A percentile compares a stretch with the other conserved stretches of the same genome.
Conservation (phyloP, 2,888 invertebrate species). For the Epinotia ramella region DNA sequence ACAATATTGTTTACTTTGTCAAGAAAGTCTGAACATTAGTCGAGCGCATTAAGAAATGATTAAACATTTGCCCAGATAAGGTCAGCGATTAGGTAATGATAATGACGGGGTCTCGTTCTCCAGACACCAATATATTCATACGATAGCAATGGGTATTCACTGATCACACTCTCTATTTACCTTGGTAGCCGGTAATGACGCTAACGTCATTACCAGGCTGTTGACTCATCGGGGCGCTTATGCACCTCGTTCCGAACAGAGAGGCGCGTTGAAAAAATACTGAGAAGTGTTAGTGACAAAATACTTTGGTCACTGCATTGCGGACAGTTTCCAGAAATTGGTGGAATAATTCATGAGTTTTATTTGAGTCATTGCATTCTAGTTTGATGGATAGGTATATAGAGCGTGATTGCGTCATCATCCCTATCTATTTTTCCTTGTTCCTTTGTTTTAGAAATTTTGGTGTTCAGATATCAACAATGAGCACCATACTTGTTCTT, state of each 20-base stretch:
- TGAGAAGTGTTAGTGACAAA: constrained; percentile 65
- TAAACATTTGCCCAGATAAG: constrained; percentile 37
- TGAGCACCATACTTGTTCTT: too few species aligned
- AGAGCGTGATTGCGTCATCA: background rate
- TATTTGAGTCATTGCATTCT: constrained; percentile 28
- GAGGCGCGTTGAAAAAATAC: constrained; percentile 62
- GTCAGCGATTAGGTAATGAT: constrained; percentile 39
- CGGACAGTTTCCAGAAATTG: constrained; percentile 30
- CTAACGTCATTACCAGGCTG: constrained; percentile 63
- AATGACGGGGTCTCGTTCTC: constrained; percentile 45
- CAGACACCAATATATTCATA: constrained; percentile 53
- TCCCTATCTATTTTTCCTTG: background rate
- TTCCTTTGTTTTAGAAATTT: background rate
- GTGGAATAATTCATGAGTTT: constrained; percentile 6
- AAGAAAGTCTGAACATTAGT: constrained; percentile 37
- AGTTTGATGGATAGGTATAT: background rate
- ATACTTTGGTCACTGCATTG: constrained; percentile 52
- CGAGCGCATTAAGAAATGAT: constrained; percentile 38
- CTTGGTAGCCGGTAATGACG: constrained; percentile 65
- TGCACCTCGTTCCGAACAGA: constrained; percentile 64
- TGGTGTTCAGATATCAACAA: background rate
- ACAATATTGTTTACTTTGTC: constrained; percentile 39
- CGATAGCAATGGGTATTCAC: constrained; percentile 50
- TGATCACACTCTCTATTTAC: constrained; percentile 66
- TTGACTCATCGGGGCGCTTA: constrained; percentile 70